Conservation (phyloP, 2,113 vertebrate species). For the Corydoras sp. region DNA sequence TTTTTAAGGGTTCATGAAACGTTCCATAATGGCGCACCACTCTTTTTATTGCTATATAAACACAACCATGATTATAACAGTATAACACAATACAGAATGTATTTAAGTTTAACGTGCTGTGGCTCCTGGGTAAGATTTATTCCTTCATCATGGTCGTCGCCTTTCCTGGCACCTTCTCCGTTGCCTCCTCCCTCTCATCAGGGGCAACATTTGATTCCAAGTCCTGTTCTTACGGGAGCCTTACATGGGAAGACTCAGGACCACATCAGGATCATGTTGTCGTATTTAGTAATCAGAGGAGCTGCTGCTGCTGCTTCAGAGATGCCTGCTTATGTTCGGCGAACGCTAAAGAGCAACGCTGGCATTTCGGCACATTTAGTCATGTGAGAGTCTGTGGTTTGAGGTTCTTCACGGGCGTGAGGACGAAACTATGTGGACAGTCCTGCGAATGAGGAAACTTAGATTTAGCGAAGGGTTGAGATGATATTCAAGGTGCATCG, state of each 20-base stretch:
- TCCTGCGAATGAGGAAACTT: no score
- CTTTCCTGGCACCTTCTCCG: neutral
- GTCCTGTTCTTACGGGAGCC: conserved; percentile 42
- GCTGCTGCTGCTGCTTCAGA: conserved; percentile 4
- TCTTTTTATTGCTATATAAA: no score
- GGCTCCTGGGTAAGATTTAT: neutral
- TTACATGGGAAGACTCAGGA: conserved; percentile 61
- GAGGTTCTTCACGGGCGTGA: neutral
- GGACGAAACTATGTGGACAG: no score
- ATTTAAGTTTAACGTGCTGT: neutral
- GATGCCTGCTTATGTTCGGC: conserved; percentile 33
- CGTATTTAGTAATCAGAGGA: conserved; percentile 21
- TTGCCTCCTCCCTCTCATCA: conserved; percentile 23
- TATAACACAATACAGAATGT: no score
- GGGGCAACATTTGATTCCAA: conserved; percentile 29
- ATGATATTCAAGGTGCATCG: no score
- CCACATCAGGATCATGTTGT: conserved; percentile 52
- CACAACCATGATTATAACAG: no score
- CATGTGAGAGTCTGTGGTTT: neutral
- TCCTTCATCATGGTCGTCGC: conserved; percentile 17
- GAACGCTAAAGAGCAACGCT: conserved; percentile 35
- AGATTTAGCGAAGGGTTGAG: no score
- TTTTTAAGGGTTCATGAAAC: neutral
- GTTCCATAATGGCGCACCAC: neutral
- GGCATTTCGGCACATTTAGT: conserved; percentile 11